phyloP scores from a whole-genome alignment of 2,888 invertebrate species.

The Lasioglossum malachurum region DNA sequence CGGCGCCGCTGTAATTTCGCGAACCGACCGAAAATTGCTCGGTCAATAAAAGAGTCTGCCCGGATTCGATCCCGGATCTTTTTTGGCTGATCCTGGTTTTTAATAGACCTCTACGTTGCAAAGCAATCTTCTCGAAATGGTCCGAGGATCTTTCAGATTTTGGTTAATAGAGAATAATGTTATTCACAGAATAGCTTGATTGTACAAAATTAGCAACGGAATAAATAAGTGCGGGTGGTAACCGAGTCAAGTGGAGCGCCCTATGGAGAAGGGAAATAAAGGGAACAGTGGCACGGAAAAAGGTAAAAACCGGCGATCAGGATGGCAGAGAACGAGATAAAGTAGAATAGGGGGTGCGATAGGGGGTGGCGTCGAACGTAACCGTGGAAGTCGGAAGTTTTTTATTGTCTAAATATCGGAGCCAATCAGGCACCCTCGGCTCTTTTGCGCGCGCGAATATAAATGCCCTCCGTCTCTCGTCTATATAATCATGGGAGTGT shows the following conservation, averaged over 20 bases:
- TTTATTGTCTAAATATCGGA: constrained; percentile 76
- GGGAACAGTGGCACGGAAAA: background rate
- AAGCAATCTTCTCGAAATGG: background rate
- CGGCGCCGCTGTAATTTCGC: constrained; percentile 1
- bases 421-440: constrained; percentile 76
- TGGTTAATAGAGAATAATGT: background rate
- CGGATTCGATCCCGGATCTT: background rate
- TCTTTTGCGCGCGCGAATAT: constrained; percentile 76
- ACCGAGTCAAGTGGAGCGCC: background rate
- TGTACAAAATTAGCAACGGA: background rate
- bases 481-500: constrained; percentile 84
- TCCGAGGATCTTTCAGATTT: background rate
- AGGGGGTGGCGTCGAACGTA: background rate
- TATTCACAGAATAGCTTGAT: no score
- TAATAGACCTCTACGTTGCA: background rate
- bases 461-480: constrained; percentile 81
- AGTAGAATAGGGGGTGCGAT: background rate
- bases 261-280: background rate
- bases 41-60: background rate
- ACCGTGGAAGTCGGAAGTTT: constrained; percentile 48
- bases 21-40: background rate
- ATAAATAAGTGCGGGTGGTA: background rate
- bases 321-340: background rate
- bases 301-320: background rate
- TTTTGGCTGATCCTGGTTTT: background rate